Conservation (phyloP, 2,797 vertebrate genomes). For the Anguilla anguilla region DNA sequence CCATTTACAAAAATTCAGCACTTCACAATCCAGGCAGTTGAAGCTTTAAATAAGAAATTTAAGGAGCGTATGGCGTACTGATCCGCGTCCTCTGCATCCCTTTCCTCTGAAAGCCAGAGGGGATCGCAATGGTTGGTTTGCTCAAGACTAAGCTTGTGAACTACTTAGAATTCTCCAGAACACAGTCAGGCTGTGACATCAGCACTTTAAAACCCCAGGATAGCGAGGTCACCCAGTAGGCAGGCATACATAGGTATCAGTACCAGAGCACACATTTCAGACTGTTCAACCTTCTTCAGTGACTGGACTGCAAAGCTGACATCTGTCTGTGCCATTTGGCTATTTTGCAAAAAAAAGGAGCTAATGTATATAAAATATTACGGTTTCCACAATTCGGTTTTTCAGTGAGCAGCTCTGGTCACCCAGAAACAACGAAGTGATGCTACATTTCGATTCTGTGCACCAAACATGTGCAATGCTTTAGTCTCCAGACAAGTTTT, state of each 20-base stretch:
- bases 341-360: not conserved
- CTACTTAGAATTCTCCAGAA: not conserved
- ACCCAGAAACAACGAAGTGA: not conserved
- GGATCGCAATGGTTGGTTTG: not conserved
- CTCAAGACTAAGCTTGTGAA: not conserved
- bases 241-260: not conserved
- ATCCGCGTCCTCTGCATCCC: constrained; percentile 5
- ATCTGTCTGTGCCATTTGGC: not conserved
- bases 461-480: not conserved
- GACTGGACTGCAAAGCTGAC: not conserved
- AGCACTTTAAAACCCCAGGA: not conserved
- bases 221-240: not conserved
- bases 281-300: not conserved
- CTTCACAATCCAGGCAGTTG: constrained; percentile 56
- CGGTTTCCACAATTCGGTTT: not conserved
- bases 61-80: constrained; percentile 44
- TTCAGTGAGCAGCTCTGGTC: not conserved
- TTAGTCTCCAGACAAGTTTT: not conserved
- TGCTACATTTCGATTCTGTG: not conserved
- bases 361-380: not conserved
- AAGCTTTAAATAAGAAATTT: constrained; percentile 50
- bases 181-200: not conserved
- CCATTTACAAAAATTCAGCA: not conserved
- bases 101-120: not conserved
- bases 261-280: not conserved